Percentiles rank a stretch among this genome's conserved stretches.
These are phyloP conservation scores for Cardinalis cardinalis DNA, from an alignment of 2,113 vertebrate species.

Conservation along the genomic window DNA sequence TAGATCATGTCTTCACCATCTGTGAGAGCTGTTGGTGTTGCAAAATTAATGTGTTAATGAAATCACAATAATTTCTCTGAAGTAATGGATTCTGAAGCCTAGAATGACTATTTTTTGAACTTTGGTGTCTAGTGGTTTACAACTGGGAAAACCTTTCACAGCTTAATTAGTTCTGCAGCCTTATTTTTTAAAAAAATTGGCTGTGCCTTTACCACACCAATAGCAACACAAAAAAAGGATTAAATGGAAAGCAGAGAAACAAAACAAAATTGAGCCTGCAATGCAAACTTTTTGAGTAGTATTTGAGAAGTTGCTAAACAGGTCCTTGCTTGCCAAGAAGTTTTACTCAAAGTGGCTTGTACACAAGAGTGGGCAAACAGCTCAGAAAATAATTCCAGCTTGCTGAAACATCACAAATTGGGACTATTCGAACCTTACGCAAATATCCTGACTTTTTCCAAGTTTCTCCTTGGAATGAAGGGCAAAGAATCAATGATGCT, in stretches of 20 bases:
- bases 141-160: conserved; percentile 77
- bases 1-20: conserved; percentile 86
- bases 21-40: conserved; percentile 86
- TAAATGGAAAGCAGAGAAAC: conserved; percentile 36
- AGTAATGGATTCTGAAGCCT: conserved; percentile 79
- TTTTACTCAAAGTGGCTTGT: conserved; percentile 72
- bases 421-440: conserved; percentile 60
- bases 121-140: conserved; percentile 79
- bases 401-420: conserved; percentile 67
- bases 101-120: conserved; percentile 82
- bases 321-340: conserved; percentile 70
- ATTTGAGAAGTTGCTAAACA: conserved; percentile 78
- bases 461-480: conserved; percentile 64
- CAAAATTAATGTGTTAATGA: conserved; percentile 89
- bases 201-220: conserved; percentile 64
- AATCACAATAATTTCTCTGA: conserved; percentile 87
- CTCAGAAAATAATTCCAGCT: conserved; percentile 72
- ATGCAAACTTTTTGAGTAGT: conserved; percentile 70
- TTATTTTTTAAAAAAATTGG: conserved; percentile 65
- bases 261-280: conserved; percentile 43
- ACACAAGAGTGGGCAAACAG: conserved; percentile 70
- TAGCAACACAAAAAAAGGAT: conserved; percentile 42
- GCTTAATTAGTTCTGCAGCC: conserved; percentile 79
- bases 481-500: conserved; percentile 21
- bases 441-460: conserved; percentile 65